Percentiles rank a stretch among this genome's conserved stretches.
Conservation (phyloP, 2,113 vertebrate species). For the Mystacornis crossleyi region DNA sequence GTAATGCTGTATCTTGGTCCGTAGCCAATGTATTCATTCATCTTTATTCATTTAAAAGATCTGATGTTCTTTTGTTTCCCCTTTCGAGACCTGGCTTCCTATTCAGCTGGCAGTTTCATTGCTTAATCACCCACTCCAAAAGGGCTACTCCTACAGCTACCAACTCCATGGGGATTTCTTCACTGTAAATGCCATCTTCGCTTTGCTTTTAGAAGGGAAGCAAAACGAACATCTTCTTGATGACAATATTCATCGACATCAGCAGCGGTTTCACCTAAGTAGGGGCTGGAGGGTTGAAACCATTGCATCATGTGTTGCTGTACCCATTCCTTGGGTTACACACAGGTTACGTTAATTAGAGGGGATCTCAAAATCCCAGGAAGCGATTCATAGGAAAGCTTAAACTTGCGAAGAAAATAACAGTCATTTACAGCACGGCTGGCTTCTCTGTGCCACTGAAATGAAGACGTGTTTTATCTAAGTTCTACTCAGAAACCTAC, state of each 20-base stretch:
- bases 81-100: constrained; percentile 10
- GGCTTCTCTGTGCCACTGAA: neutral
- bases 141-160: neutral
- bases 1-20: neutral
- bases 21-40: constrained; percentile 43
- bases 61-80: constrained; percentile 38
- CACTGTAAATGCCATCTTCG: constrained; percentile 20
- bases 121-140: constrained; percentile 19
- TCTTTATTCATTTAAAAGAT: constrained; percentile 56
- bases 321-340: neutral
- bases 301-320: neutral
- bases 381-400: neutral
- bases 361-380: neutral
- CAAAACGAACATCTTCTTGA: neutral
- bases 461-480: neutral
- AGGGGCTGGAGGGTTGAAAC: neutral
- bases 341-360: neutral
- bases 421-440: neutral
- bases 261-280: neutral
- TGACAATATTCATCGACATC: neutral
- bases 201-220: constrained; percentile 6
- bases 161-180: neutral
- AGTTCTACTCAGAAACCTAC: neutral
- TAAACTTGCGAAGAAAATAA: neutral
- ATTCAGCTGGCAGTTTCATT: neutral